Evolutionary conservation across 2,113 vertebrate genomes (phyloP), one percentile per base, ranked within the genome.

Genomic region (Pseudorasbora parva): DNA sequence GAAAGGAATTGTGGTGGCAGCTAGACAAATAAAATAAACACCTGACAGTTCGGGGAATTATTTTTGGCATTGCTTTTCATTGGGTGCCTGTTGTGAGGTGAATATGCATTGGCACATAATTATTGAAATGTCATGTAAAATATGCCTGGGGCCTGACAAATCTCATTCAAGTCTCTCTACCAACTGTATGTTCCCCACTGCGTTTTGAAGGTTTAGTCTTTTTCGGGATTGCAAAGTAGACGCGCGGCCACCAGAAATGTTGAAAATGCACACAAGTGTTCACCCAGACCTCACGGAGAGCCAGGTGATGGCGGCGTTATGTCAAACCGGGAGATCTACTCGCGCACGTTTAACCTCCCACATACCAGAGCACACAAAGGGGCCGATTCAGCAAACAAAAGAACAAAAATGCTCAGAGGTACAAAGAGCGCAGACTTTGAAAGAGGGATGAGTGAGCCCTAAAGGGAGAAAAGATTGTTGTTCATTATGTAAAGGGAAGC

Each of bases 71-170:
- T 62, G 57, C 83, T 84, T 89, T 87, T 84, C 82, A 71, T 57
- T 30, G 69, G 80, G 62, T 56, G 54, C 49, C 84, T 86, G 84
- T 78, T 66, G 84, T 81, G 77, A 85, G 72, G 80, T 88, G 89
- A 90, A 90, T 90, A 78, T 84, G 78, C 85, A 90, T 91, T 78
- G 82, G 81, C 87, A 88, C 27, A 60, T 56, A 43, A 89, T 93
- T 91, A 93, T 90, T 88, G 83, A 91, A 91, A 86, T 83, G 90
- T 84, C 62, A 83, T 78, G 71, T 89, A 87, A 92, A 88, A 86
- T 85, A 81, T 83, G 85, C 83, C 86, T 77, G 7, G 49, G 80
- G 83, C 78, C 86, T 89, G 86, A 89, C 83, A 83, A 49, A 68
- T 88, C 77, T 85, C 66, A 82, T 87, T 83, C 12, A 60, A 74